Evolutionary conservation across 2,888 invertebrate genomes (phyloP).

Genomic region (Drosophila mercatorum): DNA sequence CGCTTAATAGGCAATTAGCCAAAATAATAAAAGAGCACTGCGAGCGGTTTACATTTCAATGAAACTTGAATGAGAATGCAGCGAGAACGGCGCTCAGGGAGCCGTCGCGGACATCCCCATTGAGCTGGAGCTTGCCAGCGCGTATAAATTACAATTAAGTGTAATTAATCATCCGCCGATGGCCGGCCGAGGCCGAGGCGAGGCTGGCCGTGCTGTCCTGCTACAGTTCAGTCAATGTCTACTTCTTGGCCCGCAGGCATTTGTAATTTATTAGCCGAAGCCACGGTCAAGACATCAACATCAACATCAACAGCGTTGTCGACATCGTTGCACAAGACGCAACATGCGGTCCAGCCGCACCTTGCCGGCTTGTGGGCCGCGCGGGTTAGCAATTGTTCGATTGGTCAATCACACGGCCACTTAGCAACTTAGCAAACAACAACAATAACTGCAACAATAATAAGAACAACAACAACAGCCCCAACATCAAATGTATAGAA

Average conservation of each 20-base stretch:
- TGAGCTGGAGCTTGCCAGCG: slow-evolving; percentile 33
- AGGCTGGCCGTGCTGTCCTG: not conserved
- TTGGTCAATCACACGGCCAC: slow-evolving; percentile 61
- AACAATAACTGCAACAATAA: slow-evolving; percentile 8
- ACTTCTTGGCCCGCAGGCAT: slow-evolving; percentile 11
- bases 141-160: slow-evolving; percentile 76
- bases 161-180: slow-evolving; percentile 72
- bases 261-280: slow-evolving; percentile 52
- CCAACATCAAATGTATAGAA: not conserved
- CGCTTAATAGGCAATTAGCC: slow-evolving; percentile 69
- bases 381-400: slow-evolving; percentile 24
- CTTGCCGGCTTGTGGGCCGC: slow-evolving; percentile 22
- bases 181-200: slow-evolving; percentile 1
- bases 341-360: slow-evolving; percentile 69
- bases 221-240: slow-evolving; percentile 16
- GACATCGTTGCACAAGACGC: slow-evolving; percentile 54
- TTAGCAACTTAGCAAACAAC: slow-evolving; percentile 37
- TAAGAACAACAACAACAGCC: slow-evolving; percentile 22
- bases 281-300: slow-evolving; percentile 51
- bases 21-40: slow-evolving; percentile 31
- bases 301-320: slow-evolving; percentile 44
- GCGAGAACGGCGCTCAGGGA: slow-evolving; percentile 13
- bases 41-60: slow-evolving; percentile 58
- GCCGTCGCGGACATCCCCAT: slow-evolving; percentile 14
- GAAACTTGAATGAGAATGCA: slow-evolving; percentile 44